These are phyloP conservation scores for Monodelphis domestica DNA, from an alignment of 2,797 vertebrate species.

Conservation along the genomic window DNA sequence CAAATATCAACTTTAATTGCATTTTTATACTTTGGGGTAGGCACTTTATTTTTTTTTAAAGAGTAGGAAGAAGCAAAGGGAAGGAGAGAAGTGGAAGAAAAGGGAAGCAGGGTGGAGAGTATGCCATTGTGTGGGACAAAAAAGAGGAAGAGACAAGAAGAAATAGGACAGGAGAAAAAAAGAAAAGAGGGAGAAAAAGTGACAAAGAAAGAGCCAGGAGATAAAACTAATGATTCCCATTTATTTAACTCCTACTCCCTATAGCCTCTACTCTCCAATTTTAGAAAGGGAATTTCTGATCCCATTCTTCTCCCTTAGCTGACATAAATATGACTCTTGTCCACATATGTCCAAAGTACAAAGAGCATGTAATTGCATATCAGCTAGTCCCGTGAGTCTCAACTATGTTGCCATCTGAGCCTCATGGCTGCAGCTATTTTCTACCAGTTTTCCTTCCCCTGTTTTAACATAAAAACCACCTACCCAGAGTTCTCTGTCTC, in stretches of 20 bases:
- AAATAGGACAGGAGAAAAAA: not conserved
- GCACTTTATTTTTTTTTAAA: not conserved
- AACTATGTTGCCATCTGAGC: not conserved
- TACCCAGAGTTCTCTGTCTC: not conserved
- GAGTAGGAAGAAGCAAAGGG: not conserved
- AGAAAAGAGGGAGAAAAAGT: too few relatives aligned
- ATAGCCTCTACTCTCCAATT: not conserved
- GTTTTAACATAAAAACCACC: not conserved
- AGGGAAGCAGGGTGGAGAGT: not conserved
- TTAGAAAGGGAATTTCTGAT: not conserved
- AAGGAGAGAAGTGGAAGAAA: not conserved
- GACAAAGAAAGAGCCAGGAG: not conserved
- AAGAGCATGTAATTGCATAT: not conserved
- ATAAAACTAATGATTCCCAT: not conserved
- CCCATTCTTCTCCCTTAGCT: not conserved
- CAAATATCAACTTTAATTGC: too few relatives aligned
- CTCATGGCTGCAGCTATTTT: not conserved
- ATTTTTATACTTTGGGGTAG: too few relatives aligned
- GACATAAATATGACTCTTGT: not conserved
- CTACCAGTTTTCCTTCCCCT: not conserved
- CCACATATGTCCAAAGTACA: not conserved
- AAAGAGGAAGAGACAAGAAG: not conserved
- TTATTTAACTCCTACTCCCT: not conserved
- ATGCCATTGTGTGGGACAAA: not conserved
- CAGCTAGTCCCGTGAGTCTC: not conserved